Evolutionary conservation across 1,140 invertebrate genomes (phyloP), one percentile per base, ranked within the genome.

Genomic region (Zaprionus lachaisei): DNA sequence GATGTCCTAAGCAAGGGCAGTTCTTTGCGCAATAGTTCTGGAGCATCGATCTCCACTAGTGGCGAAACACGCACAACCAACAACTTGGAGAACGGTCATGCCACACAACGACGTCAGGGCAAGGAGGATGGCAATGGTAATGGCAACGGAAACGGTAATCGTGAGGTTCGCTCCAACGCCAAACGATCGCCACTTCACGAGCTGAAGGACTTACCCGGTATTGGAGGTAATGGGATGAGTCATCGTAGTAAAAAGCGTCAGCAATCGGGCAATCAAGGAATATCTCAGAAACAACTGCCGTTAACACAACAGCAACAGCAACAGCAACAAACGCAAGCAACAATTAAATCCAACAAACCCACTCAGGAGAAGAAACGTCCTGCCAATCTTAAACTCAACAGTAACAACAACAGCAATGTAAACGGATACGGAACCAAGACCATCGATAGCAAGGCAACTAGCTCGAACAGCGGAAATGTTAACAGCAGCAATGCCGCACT

Each of bases 1-100:
- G 96, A 97, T 93, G 96, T 97, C 11, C 81, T 97, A 14, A 95
- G 96, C 15, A 97, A 97, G 92, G 96, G 84, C 44, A 89, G 85
- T 0, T 71, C 22, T 79, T 91, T 26, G 24, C 72, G 63, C 17
- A 51, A 51, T 24, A 56, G 34, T 7, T 7, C 74, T 5, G 14
- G 20, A 20, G 20, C 57, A 26, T 26, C 49, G 9, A 51, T 24
- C 9, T 22, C 70, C 55, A 73, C 34, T 34, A 54, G 47, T 12
- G 67, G 47, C 15, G 82, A 80, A 17, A 31, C 22, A 12, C 77
- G 65, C 2, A 51, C 73, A 9, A 56, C 24, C 1, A 84, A 74
- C 28, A 80, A 71, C 24, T 44, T 67, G 5, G 81, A 82, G 38
- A 80, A 75, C 17, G 51, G 72, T 2, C 80, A 72, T 37, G 54